These are phyloP conservation scores for Hystrix cristata DNA, from an alignment of 2,113 vertebrate genomes.

Conservation along the genomic window DNA sequence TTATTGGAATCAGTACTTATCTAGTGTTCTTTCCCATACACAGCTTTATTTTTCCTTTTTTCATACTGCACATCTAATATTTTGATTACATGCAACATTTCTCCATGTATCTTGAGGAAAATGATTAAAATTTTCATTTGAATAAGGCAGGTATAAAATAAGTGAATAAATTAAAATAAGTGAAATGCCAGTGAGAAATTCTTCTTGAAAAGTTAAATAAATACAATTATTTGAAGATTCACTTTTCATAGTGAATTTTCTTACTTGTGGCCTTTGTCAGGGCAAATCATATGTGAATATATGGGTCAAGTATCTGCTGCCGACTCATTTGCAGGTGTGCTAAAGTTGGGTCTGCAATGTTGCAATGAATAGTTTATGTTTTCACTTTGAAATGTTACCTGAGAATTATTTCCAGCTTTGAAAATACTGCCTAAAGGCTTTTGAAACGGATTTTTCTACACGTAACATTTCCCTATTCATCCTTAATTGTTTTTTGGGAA, in stretches of 20 bases:
- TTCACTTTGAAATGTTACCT: slow-evolving; percentile 57
- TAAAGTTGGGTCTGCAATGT: neutral
- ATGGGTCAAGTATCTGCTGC: neutral
- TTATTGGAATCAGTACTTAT: neutral
- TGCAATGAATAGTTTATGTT: neutral
- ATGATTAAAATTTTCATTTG: slow-evolving; percentile 21
- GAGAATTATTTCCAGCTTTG: slow-evolving; percentile 56
- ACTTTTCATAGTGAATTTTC: neutral
- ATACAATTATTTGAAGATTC: neutral
- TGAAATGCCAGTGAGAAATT: neutral
- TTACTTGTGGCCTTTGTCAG: neutral
- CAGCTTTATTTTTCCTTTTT: neutral
- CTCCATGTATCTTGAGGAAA: neutral
- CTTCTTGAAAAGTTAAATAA: slow-evolving; percentile 40
- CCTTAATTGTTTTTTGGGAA: slow-evolving; percentile 61
- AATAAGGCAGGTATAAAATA: neutral
- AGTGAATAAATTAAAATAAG: slow-evolving; percentile 46
- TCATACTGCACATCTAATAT: neutral
- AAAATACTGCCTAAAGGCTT: slow-evolving; percentile 25
- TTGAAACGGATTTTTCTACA: slow-evolving; percentile 33
- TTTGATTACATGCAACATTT: neutral
- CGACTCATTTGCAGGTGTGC: neutral
- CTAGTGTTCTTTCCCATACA: neutral
- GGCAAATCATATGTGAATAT: neutral
- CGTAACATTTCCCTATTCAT: slow-evolving; percentile 24